These are phyloP conservation scores for Stratiomys singularior DNA, from an alignment of 2,888 invertebrate genomes.

Conservation along the genomic window DNA sequence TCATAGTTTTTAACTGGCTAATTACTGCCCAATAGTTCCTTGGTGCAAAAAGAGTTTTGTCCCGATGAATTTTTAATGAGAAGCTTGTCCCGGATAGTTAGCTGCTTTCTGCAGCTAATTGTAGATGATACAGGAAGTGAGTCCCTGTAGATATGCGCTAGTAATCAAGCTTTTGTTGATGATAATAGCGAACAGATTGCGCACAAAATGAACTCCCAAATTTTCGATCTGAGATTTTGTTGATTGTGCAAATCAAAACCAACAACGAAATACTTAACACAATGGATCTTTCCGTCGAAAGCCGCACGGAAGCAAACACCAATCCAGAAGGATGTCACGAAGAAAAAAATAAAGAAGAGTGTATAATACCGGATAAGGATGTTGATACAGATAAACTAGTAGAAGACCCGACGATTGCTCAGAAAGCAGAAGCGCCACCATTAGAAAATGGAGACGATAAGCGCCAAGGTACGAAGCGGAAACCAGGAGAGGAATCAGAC, in stretches of 20 bases:
- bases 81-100: not conserved
- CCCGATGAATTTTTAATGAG: slow-evolving; percentile 26
- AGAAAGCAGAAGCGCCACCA: not conserved
- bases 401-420: not conserved
- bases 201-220: not conserved
- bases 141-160: not conserved
- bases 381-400: not conserved
- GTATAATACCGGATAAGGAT: not conserved
- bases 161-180: not conserved
- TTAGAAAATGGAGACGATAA: not conserved
- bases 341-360: not conserved
- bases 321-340: not conserved
- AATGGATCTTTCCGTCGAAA: slow-evolving; percentile 8
- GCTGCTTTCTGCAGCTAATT: not conserved
- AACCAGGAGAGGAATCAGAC: not conserved
- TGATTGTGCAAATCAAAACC: not conserved
- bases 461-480: slow-evolving; percentile 15
- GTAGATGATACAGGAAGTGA: not conserved
- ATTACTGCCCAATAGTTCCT: not conserved
- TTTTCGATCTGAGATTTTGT: not conserved
- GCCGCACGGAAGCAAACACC: not conserved
- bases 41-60: not conserved
- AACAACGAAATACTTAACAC: not conserved
- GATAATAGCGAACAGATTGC: not conserved
- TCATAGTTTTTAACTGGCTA: not conserved